Conservation (phyloP, 1,140 invertebrate species). For the Solen grandis region DNA sequence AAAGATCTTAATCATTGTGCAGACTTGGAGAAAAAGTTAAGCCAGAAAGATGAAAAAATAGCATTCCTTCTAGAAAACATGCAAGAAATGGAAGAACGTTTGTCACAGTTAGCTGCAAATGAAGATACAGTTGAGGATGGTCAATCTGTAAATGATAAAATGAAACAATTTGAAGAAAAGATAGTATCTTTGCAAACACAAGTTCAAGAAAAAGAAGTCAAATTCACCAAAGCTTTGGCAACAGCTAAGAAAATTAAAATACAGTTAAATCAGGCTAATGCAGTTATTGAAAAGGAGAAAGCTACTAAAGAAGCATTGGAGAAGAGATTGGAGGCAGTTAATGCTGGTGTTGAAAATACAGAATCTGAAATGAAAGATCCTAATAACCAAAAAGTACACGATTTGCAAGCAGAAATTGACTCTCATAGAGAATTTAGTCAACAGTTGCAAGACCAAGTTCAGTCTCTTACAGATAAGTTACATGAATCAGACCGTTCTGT, state of each 20-base stretch:
- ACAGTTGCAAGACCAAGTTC: conserved; percentile 68
- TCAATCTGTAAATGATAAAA: conserved; percentile 20
- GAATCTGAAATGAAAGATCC: too few relatives aligned
- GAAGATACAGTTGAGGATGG: conserved; percentile 24
- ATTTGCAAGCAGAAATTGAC: conserved; percentile 55
- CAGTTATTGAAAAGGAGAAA: conserved; percentile 37
- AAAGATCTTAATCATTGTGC: too few relatives aligned
- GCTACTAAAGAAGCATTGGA: conserved; percentile 40
- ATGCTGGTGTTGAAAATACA: not conserved
- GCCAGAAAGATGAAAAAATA: conserved; percentile 72
- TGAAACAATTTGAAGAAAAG: conserved; percentile 41
- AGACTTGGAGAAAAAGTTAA: conserved; percentile 43
- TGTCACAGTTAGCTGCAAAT: conserved; percentile 61
- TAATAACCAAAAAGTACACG: not conserved
- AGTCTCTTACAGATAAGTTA: conserved; percentile 61
- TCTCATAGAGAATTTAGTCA: conserved; percentile 64
- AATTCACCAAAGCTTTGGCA: conserved; percentile 73
- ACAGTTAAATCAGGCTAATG: conserved; percentile 63
- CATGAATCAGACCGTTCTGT: conserved; percentile 22
- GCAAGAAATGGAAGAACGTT: conserved; percentile 74
- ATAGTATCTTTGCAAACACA: conserved; percentile 52
- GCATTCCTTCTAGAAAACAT: conserved; percentile 71
- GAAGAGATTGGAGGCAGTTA: conserved; percentile 28
- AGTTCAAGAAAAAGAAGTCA: conserved; percentile 68
- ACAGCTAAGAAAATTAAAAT: conserved; percentile 77